phyloP scores from a whole-genome alignment of 2,113 vertebrate species.

The Myxocyprinus asiaticus region DNA sequence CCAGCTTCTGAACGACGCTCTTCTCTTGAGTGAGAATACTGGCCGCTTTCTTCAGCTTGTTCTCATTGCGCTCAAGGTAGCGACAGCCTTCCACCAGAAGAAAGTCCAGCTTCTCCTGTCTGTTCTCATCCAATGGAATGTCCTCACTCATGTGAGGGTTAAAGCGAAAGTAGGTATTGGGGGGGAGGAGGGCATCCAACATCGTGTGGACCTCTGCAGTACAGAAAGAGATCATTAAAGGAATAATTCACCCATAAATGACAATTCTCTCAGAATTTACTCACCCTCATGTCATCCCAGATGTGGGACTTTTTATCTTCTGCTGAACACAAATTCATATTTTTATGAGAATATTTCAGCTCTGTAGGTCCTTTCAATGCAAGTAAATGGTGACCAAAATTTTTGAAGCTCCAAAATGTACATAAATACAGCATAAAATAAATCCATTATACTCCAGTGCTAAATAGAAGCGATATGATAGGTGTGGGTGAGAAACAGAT shows the following conservation, averaged over 20 bases:
- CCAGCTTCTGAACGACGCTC: constrained; percentile 82
- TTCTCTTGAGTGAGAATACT: constrained; percentile 85
- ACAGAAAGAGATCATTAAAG: neutral
- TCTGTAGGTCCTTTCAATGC: too few relatives aligned
- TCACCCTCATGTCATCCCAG: too few relatives aligned
- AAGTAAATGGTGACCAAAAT: too few relatives aligned
- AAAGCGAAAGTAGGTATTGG: constrained; percentile 93
- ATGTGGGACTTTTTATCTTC: too few relatives aligned
- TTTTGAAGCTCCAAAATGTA: too few relatives aligned
- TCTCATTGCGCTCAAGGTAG: constrained; percentile 90
- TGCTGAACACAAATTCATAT: too few relatives aligned
- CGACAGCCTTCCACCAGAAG: constrained; percentile 83
- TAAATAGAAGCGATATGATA: too few relatives aligned
- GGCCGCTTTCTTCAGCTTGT: constrained; percentile 88
- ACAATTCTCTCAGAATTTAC: too few relatives aligned
- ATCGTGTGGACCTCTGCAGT: constrained; percentile 91
- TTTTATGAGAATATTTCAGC: too few relatives aligned
- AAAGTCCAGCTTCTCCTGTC: constrained; percentile 85
- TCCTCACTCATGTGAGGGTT: constrained; percentile 94
- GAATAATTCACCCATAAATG: neutral
- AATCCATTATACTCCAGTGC: too few relatives aligned
- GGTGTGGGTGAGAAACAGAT: too few relatives aligned
- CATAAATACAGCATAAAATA: too few relatives aligned
- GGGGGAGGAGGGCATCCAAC: constrained; percentile 89
- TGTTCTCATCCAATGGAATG: constrained; percentile 89